A percentile compares a stretch with the other conserved stretches of the same genome.
Evolutionary conservation across 2,113 vertebrate species (phyloP).

Genomic region (Sceloporus undulatus): DNA sequence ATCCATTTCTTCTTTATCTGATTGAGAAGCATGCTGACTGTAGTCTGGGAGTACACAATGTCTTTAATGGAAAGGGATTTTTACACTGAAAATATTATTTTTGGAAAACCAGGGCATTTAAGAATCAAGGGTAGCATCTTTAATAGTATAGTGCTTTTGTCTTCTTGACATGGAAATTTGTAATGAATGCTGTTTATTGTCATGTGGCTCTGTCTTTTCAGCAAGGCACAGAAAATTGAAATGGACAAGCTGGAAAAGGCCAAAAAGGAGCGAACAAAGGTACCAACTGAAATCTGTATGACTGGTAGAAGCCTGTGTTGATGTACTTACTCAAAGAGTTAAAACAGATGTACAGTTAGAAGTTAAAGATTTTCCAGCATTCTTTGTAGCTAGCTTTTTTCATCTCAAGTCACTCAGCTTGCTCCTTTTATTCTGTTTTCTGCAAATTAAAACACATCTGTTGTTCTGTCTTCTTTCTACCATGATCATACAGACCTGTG

Average conservation of each 20-base stretch:
- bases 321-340: not conserved
- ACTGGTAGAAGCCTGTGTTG: too few species aligned
- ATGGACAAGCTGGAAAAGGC: constrained; percentile 99
- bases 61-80: constrained; percentile 45
- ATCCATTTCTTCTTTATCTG: constrained; percentile 2
- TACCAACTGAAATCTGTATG: constrained; percentile 60
- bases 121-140: not conserved
- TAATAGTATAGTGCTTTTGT: not conserved
- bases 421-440: constrained; percentile 44
- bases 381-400: not conserved
- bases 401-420: not conserved
- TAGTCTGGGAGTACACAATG: not conserved
- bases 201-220: constrained; percentile 63
- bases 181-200: constrained; percentile 17
- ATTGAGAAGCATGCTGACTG: constrained; percentile 51
- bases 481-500: constrained; percentile 27
- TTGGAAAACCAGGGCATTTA: constrained; percentile 30
- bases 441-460: constrained; percentile 40
- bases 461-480: constrained; percentile 36
- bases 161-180: not conserved
- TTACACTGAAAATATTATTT: constrained; percentile 49
- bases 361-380: constrained; percentile 16
- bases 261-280: constrained; percentile 97
- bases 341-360: not conserved
- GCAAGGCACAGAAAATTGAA: constrained; percentile 98